phyloP scores from a whole-genome alignment of 2,113 vertebrate species.

The Paraplagusia blochii region DNA sequence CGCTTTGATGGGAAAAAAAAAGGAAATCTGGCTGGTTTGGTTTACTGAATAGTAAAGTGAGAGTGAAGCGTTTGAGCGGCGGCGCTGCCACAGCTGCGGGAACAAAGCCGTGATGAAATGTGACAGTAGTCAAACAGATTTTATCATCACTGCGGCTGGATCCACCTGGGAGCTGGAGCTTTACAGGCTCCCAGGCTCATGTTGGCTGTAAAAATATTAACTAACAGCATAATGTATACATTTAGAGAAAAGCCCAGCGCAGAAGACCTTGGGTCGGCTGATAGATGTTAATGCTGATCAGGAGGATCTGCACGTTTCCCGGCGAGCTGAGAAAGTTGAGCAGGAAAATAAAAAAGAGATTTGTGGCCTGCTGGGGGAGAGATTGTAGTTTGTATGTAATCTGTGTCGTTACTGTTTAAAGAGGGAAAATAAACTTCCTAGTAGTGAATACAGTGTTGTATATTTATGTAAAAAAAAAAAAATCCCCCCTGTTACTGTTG shows the following conservation, averaged over 20 bases:
- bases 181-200: conserved; percentile 9
- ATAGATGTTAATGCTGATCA: conserved; percentile 43
- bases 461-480: too few species aligned
- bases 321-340: conserved; percentile 21
- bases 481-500: too few species aligned
- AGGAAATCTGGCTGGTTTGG: too few species aligned
- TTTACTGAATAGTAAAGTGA: conserved; percentile 8
- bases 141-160: conserved; percentile 28
- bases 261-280: conserved; percentile 31
- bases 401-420: too few species aligned
- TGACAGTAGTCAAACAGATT: conserved; percentile 53
- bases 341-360: conserved; percentile 9
- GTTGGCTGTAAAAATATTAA: conserved; percentile 29
- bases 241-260: conserved; percentile 43
- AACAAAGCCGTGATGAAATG: conserved; percentile 56
- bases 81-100: conserved; percentile 45
- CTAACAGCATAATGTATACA: conserved; percentile 59
- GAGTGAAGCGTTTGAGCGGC: conserved; percentile 25
- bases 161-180: conserved; percentile 14
- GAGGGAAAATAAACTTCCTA: too few species aligned
- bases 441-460: too few species aligned
- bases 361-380: not conserved
- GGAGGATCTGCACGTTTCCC: too few species aligned
- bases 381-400: too few species aligned
- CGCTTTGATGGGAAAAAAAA: conserved; percentile 8